Base-by-base conservation (phyloP, 2,113 vertebrate species). In the Thermophis baileyi region DNA sequence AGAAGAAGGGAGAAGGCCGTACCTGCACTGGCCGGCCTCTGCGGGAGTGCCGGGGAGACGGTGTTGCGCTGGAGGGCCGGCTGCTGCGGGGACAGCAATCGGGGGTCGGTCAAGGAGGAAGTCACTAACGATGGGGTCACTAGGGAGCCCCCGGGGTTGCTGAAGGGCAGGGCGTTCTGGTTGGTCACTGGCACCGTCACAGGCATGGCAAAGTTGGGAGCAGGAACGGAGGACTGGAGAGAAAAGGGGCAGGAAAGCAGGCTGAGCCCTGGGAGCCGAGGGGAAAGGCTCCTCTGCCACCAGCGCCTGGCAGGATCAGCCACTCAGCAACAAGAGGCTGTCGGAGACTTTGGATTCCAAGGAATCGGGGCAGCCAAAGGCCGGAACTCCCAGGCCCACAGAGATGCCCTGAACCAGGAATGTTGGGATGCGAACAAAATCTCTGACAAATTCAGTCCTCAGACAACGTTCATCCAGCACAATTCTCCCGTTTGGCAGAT, bases 21-120 rank as follows among this genome's bases (percentile, higher is more conserved):
- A 99, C 99, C 99, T 96, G 99, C 99, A 0, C 99, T 99, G 93
- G 99, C 98, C 0, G 99, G 99, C 94, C 99, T 96, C 98, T 99
- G 99, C 0, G 99, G 99, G 96, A 99, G 97, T 94, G 98, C 99
- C 0, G 99, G 99, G 40, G 99, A 99, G 94, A 99, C 98, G 0
- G 98, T 98, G 98, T 98, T 99, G 95, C 99, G 98, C 98, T 99
- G 99, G 96, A 99, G 96, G 1, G 98, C 91, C 8, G 87, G 87
- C 0, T 99, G 99, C 97, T 99, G 99, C 0, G 99, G 99, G 0
- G 99, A 99, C 92, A 99, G 98, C 97, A 99, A 99, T 94, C 99
- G 97, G 0, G 99, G 99, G 97, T 99, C 99, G 12, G 98, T 98
- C 95, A 99, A 98, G 10, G 98, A 98, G 87, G 99, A 98, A 27